phyloP scores from a whole-genome alignment of 2,797 vertebrate species.

The Chromobotia macracanthus region DNA sequence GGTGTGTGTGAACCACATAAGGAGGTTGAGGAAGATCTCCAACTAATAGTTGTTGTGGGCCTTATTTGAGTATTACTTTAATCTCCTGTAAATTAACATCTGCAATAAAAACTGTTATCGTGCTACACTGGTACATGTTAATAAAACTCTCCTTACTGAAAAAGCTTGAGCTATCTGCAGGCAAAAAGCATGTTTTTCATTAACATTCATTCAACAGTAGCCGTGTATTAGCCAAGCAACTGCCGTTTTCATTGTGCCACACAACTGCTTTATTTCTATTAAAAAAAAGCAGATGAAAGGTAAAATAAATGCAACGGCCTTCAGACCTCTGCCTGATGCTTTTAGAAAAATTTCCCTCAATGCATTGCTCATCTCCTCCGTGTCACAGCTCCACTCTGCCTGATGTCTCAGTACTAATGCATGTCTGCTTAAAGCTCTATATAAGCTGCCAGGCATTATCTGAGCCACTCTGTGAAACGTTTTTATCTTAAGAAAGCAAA shows the following conservation, averaged over 20 bases:
- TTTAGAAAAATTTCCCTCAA: constrained; percentile 33
- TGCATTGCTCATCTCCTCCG: constrained; percentile 32
- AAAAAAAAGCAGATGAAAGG: background rate
- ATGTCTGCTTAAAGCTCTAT: constrained; percentile 18
- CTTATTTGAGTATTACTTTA: no score
- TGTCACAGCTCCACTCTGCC: constrained; percentile 38
- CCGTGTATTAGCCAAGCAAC: no score
- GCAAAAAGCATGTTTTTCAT: no score
- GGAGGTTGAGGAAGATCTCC: no score
- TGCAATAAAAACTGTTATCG: no score
- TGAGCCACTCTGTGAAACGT: background rate
- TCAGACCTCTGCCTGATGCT: constrained; percentile 30
- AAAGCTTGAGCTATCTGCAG: no score
- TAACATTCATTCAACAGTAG: no score
- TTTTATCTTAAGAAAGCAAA: background rate
- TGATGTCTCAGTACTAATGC: constrained; percentile 52
- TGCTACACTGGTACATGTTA: no score
- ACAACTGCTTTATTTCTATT: constrained; percentile 15
- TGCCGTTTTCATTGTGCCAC: no score
- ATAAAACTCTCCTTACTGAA: no score
- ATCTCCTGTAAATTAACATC: no score
- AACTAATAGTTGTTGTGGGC: no score
- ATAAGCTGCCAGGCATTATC: constrained; percentile 21
- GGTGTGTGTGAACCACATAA: background rate
- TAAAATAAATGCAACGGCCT: constrained; percentile 23